Conservation (phyloP, 2,797 vertebrate genomes). For the Delichon dasypus region DNA sequence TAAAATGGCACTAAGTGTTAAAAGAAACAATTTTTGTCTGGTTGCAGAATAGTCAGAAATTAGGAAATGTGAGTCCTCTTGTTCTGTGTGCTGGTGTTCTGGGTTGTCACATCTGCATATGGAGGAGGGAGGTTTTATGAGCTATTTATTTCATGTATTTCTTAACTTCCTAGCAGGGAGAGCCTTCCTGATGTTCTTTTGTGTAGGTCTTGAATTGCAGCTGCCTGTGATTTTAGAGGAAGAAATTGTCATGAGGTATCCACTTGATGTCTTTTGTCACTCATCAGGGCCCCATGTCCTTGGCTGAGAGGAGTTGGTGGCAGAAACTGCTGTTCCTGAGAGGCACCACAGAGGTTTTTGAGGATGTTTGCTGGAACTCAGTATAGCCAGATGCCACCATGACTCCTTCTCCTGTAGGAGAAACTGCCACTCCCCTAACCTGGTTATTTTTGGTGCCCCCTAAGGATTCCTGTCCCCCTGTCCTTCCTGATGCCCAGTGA, state of each 20-base stretch:
- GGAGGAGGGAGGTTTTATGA: background rate
- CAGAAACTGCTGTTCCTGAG: background rate
- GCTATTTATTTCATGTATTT: background rate
- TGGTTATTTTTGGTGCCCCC: background rate
- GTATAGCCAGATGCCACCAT: fast-evolving
- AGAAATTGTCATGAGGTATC: background rate
- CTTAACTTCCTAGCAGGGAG: background rate
- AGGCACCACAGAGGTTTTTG: fast-evolving
- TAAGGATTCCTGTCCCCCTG: fast-evolving
- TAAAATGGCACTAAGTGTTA: background rate
- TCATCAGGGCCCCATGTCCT: background rate
- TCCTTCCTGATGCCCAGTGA: background rate
- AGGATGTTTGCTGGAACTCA: background rate
- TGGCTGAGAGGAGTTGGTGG: background rate
- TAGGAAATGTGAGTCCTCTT: background rate
- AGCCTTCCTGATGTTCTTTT: background rate
- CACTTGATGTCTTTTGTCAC: background rate
- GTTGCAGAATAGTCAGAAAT: background rate
- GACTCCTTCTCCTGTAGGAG: background rate
- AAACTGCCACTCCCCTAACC: background rate
- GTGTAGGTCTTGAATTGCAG: background rate
- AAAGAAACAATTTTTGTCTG: background rate
- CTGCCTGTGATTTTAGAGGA: background rate
- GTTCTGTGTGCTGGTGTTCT: background rate
- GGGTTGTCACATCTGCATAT: background rate